Percentiles rank a stretch among this genome's conserved stretches.
Conservation (phyloP, 2,797 vertebrate genomes). For the Arctocebus calabarensis region DNA sequence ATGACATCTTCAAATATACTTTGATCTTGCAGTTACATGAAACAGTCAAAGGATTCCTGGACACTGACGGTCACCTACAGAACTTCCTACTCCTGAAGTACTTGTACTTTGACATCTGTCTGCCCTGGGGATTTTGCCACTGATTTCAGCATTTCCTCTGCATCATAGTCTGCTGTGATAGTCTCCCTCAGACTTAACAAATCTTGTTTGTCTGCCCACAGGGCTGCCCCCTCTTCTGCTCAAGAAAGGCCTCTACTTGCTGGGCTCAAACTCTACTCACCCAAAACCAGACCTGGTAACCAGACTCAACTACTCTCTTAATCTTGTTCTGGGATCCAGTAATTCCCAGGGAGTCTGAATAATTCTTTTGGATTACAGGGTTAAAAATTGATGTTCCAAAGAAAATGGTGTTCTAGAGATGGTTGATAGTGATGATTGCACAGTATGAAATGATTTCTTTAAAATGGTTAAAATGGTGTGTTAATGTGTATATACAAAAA, state of each 20-base stretch:
- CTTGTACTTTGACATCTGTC: background rate
- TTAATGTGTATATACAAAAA: background rate
- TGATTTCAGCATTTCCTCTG: background rate
- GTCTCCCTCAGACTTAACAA: background rate
- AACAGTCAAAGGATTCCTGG: background rate
- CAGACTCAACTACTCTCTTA: too few relatives aligned
- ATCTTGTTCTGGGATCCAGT: background rate
- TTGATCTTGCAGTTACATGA: background rate
- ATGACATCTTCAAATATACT: background rate
- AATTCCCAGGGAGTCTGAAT: background rate
- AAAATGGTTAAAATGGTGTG: background rate
- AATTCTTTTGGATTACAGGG: background rate
- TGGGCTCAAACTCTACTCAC: background rate
- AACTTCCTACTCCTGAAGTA: background rate
- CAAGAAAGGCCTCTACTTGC: background rate
- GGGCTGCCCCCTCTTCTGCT: background rate
- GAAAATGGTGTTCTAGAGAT: background rate
- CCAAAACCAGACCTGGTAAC: background rate
- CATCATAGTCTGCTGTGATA: background rate
- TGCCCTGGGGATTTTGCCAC: background rate
- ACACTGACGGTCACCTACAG: background rate
- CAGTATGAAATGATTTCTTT: background rate
- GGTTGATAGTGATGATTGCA: background rate
- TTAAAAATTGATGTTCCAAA: constrained; percentile 31
- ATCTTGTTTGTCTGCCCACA: background rate